These are phyloP conservation scores for Corythaixoides concolor DNA, from an alignment of 2,113 vertebrate species.

Conservation along the genomic window DNA sequence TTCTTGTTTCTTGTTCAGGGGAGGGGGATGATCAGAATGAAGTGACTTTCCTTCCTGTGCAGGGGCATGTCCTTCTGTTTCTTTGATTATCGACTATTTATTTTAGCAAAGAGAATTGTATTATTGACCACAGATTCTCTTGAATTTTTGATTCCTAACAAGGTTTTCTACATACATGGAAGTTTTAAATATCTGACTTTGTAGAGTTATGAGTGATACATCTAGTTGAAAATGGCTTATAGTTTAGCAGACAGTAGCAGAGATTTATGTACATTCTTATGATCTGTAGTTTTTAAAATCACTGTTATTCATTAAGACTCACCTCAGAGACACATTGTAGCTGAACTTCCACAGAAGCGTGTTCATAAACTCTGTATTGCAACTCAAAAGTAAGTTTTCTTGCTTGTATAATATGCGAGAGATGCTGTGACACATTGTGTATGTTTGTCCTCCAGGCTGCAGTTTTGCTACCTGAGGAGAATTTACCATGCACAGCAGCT, in stretches of 20 bases:
- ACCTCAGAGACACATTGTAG: not conserved
- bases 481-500: not conserved
- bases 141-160: not conserved
- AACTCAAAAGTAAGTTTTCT: not conserved
- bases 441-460: not conserved
- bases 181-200: not conserved
- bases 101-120: not conserved
- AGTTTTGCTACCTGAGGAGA: not conserved
- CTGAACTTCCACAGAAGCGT: not conserved
- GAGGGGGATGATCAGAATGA: not conserved
- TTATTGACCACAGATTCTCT: not conserved
- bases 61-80: not conserved
- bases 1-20: not conserved
- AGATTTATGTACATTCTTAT: not conserved
- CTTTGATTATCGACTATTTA: conserved; percentile 12
- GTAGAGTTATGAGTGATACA: not conserved
- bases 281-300: not conserved
- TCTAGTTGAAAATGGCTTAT: not conserved
- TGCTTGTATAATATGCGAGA: not conserved
- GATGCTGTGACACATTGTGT: not conserved
- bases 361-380: not conserved
- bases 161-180: not conserved
- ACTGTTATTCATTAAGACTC: not conserved
- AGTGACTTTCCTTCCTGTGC: not conserved
- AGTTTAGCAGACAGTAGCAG: not conserved